phyloP scores from a whole-genome alignment of 2,113 vertebrate species.

The Daboia siamensis region DNA sequence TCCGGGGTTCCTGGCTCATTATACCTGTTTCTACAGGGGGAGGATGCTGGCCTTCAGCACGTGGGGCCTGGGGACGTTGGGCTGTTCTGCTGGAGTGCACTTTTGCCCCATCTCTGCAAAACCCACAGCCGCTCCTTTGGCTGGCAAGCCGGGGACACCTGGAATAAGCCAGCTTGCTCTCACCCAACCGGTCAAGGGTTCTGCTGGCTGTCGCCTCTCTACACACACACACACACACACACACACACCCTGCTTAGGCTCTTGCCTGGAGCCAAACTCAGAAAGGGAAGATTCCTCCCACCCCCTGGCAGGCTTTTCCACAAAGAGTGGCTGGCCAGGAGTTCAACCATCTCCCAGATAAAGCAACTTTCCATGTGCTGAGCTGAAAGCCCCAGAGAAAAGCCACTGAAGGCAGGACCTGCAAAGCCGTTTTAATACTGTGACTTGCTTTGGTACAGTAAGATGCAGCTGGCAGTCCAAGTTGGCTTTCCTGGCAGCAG shows the following conservation, averaged over 20 bases:
- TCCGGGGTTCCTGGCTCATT: neutral
- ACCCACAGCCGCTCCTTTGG: neutral
- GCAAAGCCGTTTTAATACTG: conserved; percentile 19
- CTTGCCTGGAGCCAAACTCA: neutral
- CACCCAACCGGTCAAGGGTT: neutral
- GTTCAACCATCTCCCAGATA: neutral
- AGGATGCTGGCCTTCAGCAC: neutral
- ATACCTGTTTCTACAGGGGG: neutral
- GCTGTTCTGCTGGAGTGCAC: neutral
- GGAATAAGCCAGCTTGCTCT: neutral
- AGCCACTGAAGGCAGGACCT: neutral
- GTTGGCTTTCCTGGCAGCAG: neutral
- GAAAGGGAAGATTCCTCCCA: neutral
- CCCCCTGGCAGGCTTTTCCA: neutral
- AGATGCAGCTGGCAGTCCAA: neutral
- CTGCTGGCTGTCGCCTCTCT: neutral
- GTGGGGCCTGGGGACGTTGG: neutral
- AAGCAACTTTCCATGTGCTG: neutral
- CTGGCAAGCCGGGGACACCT: neutral
- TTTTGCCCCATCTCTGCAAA: neutral
- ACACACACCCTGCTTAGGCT: neutral
- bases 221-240: neutral
- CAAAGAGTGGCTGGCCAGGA: neutral
- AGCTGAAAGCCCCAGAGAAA: neutral
- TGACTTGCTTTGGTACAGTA: conserved; percentile 10